phyloP scores from a whole-genome alignment of 2,888 invertebrate species.

The Campopleginae sp. region DNA sequence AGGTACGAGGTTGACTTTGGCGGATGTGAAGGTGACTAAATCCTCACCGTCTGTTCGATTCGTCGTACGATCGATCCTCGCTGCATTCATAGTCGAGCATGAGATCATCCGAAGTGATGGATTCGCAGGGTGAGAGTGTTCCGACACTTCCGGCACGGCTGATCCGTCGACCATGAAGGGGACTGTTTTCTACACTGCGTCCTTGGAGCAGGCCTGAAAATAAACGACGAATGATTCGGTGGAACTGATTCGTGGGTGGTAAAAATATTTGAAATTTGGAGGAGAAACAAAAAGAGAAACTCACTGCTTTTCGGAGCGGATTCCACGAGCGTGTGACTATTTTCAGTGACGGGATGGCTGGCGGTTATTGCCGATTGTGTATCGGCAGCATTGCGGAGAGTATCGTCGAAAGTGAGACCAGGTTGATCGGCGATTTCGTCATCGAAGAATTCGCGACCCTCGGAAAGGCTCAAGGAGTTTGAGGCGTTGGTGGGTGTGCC shows the following conservation, averaged over 20 bases:
- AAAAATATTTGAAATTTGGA: background rate
- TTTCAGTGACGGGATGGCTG: slow-evolving; percentile 78
- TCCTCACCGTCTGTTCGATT: slow-evolving; percentile 86
- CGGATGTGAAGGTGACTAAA: slow-evolving; percentile 4
- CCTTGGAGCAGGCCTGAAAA: slow-evolving; percentile 75
- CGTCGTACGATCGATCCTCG: slow-evolving; percentile 86
- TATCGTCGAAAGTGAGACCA: slow-evolving; percentile 91
- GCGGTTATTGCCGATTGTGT: slow-evolving; percentile 68
- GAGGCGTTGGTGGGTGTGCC: slow-evolving; percentile 92
- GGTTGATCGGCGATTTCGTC: slow-evolving; percentile 97
- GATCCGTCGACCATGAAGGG: slow-evolving; percentile 82
- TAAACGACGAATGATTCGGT: slow-evolving; percentile 19
- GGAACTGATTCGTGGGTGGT: background rate
- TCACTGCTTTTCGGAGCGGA: slow-evolving; percentile 79
- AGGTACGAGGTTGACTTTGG: background rate
- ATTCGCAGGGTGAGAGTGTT: slow-evolving; percentile 93
- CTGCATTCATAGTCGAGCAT: slow-evolving; percentile 94
- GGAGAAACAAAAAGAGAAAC: slow-evolving; percentile 51
- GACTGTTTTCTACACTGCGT: slow-evolving; percentile 80
- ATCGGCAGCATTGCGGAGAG: slow-evolving; percentile 77
- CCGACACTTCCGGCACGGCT: slow-evolving; percentile 90
- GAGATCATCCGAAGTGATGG: slow-evolving; percentile 94
- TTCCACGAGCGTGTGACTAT: slow-evolving; percentile 81
- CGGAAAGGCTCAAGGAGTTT: slow-evolving; percentile 92
- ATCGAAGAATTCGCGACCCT: slow-evolving; percentile 93